Conservation (phyloP, 2,888 invertebrate genomes). For the Nymphalis urticae region DNA sequence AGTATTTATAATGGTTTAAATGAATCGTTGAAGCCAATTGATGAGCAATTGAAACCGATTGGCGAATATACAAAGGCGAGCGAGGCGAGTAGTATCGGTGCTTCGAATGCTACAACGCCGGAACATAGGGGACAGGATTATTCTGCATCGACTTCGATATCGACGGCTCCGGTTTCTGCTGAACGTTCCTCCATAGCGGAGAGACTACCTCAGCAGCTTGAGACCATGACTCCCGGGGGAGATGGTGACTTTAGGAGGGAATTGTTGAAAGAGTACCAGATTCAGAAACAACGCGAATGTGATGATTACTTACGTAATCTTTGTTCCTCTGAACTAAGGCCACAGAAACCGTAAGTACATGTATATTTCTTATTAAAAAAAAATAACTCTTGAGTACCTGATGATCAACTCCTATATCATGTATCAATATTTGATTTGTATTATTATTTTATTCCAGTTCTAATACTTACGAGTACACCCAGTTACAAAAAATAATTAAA, state of each 20-base stretch:
- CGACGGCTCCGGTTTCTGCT: conserved; percentile 86
- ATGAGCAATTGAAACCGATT: conserved; percentile 62
- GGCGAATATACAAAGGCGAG: conserved; percentile 60
- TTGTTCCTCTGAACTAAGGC: conserved; percentile 66
- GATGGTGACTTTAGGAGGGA: conserved; percentile 82
- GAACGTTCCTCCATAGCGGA: conserved; percentile 69
- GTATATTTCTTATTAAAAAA: not conserved
- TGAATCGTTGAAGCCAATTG: conserved; percentile 75
- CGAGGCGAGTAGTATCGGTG: conserved; percentile 62
- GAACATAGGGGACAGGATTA: conserved; percentile 86
- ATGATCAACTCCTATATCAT: too few species aligned
- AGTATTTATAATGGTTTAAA: conserved; percentile 87
- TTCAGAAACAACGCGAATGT: conserved; percentile 85
- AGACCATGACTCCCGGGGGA: conserved; percentile 52
- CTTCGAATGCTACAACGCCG: conserved; percentile 83
- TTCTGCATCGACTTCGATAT: conserved; percentile 82
- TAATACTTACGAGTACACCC: not conserved
- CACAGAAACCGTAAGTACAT: conserved; percentile 64
- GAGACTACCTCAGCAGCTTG: conserved; percentile 55
- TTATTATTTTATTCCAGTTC: not conserved
- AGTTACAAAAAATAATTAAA: too few species aligned
- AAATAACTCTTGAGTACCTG: not conserved
- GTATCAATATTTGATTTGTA: not conserved
- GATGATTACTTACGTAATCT: conserved; percentile 75
- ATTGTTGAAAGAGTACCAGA: conserved; percentile 90